Base-by-base conservation (phyloP, 2,797 vertebrate genomes). In the Loris lydekkerianus region DNA sequence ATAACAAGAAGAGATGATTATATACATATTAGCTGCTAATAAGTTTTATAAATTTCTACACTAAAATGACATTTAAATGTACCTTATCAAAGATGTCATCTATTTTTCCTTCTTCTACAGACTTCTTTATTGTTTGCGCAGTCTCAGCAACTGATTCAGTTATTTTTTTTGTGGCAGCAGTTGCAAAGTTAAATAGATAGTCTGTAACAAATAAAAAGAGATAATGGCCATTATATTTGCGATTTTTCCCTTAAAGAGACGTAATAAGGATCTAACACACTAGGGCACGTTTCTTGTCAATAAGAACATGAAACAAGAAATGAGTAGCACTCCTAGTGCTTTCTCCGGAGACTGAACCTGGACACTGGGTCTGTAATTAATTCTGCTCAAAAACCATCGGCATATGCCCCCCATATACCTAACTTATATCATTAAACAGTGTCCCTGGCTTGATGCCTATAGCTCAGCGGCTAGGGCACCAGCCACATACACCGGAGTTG, bases 31-130 rank as follows among this genome's bases (percentile, higher is more conserved):
- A 93, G 49, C 93, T 96, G 86, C 40, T 93, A 77, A 80, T 11
- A 11, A 86, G 88, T 96, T 95, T 97, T 10, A 72, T 34, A 37
- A 17, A 72, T 89, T 56, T 18, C 2, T 90, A 56, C 95, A 95
- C 67, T 25, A 76, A 90, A 96, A 40, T 94, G 60, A 67, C 70
- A 86, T 72, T 87, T 72, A 86, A 82, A 91, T 97, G 84, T 98
- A 97, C 99, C 99, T 99, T 99, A 97, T 99, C 99, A 78, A 99
- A 99, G 97, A 99, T 99, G 94, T 98, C 99, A 94, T 99, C 99
- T 1, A 99, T 99, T 87, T 99, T 99, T 25, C 99, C 99, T 95
- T 99, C 99, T 97, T 99, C 99, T 37, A 99, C 99, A 0, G 99
- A 99, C 97, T 99, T 99, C 98, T 99, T 99, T 98, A 99, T 99